A percentile compares a stretch with the other conserved stretches of the same genome.
phyloP scores from a whole-genome alignment of 2,888 invertebrate species.

The Lithophane semibrunnea region DNA sequence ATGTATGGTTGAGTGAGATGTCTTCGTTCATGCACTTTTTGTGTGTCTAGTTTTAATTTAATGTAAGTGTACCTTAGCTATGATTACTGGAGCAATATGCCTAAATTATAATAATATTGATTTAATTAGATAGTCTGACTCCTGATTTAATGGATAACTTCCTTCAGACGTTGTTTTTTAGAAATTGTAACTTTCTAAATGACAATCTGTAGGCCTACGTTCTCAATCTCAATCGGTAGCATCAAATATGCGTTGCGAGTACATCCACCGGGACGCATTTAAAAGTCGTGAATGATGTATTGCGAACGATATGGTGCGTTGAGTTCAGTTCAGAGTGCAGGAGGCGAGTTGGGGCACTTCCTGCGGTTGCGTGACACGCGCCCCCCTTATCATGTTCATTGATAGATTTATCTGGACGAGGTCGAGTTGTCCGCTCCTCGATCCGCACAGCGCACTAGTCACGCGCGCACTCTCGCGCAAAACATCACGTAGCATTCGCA shows the following conservation, averaged over 20 bases:
- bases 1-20: background rate
- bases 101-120: background rate
- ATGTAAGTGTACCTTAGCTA: too few species aligned
- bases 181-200: background rate
- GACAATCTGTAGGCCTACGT: background rate
- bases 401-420: constrained; percentile 89
- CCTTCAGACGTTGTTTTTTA: background rate
- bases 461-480: constrained; percentile 69
- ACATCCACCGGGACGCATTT: constrained; percentile 57
- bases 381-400: constrained; percentile 88
- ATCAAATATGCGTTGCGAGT: constrained; percentile 9
- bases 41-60: background rate
- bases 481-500: constrained; percentile 53
- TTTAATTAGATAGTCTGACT: background rate
- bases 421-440: constrained; percentile 78
- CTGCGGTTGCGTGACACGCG: constrained; percentile 85
- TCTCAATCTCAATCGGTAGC: constrained; percentile 4
- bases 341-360: constrained; percentile 83
- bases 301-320: constrained; percentile 72
- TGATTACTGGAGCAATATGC: background rate
- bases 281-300: constrained; percentile 69
- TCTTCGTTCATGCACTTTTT: background rate
- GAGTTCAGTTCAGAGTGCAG: constrained; percentile 79
- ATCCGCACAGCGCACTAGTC: constrained; percentile 68
- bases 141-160: background rate